Conservation (phyloP, 2,113 vertebrate species). For the Lontra canadensis region DNA sequence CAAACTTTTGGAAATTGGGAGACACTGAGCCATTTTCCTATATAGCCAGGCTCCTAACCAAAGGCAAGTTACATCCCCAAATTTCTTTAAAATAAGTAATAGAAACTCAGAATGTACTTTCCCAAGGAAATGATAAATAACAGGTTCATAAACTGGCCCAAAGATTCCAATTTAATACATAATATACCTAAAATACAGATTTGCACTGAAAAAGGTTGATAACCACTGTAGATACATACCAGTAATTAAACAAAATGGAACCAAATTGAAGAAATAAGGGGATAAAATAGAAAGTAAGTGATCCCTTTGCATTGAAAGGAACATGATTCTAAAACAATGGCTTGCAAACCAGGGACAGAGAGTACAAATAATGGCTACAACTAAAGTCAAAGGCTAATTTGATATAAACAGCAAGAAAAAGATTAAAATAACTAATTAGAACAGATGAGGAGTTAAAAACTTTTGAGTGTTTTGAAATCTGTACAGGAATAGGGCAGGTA, state of each 20-base stretch:
- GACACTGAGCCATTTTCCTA: background rate
- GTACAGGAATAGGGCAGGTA: background rate
- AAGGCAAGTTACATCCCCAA: background rate
- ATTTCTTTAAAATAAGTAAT: background rate
- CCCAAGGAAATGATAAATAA: background rate
- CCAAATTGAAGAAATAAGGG: background rate
- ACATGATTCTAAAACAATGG: background rate
- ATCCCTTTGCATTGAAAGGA: background rate
- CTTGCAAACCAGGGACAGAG: background rate
- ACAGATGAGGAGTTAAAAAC: background rate
- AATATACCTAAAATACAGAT: background rate
- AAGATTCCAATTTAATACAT: background rate
- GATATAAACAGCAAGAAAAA: background rate
- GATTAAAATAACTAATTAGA: background rate
- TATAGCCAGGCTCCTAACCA: background rate
- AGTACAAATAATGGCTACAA: background rate
- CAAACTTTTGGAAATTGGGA: background rate
- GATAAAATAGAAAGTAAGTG: background rate
- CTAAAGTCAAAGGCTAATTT: background rate
- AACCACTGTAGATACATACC: background rate
- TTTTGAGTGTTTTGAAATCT: background rate
- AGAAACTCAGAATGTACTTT: background rate
- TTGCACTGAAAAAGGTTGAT: background rate
- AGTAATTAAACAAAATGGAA: background rate
- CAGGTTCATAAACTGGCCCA: background rate